Evolutionary conservation across 2,113 vertebrate genomes (phyloP).

Genomic region (Heterotis niloticus): DNA sequence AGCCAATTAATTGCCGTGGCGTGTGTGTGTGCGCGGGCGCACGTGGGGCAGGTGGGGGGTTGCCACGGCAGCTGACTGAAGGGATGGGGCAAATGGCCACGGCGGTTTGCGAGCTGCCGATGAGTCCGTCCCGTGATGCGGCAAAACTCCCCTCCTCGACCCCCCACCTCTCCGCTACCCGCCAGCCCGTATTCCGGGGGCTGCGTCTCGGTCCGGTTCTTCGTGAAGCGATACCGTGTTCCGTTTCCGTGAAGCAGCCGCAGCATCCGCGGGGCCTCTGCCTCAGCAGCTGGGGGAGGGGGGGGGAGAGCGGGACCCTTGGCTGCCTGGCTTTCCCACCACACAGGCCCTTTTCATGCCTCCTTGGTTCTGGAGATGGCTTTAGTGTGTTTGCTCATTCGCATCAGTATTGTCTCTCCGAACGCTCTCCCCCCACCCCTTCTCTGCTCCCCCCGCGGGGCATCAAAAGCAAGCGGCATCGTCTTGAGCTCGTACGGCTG

Average conservation of each 20-base stretch:
- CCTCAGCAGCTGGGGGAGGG: not conserved
- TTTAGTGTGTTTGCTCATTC: conserved; percentile 39
- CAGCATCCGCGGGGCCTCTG: not conserved
- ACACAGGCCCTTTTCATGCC: conserved; percentile 13
- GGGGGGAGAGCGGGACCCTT: not conserved
- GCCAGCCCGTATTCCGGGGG: not conserved
- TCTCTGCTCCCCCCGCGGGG: conserved; percentile 17
- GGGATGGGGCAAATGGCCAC: conserved; percentile 30
- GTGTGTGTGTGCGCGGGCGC: conserved; percentile 54
- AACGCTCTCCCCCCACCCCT: not conserved
- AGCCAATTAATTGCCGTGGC: conserved; percentile 85
- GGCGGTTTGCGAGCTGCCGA: conserved; percentile 29
- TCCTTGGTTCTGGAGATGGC: conserved; percentile 19
- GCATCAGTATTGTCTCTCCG: conserved; percentile 26
- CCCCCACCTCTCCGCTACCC: not conserved
- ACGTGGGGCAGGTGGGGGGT: conserved; percentile 18
- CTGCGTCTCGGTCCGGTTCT: no score
- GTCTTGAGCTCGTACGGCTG: conserved; percentile 13
- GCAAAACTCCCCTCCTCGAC: conserved; percentile 28
- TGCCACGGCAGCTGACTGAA: conserved; percentile 29
- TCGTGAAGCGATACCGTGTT: not conserved
- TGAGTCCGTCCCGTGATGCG: conserved; percentile 23
- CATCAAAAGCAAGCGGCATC: conserved; percentile 42
- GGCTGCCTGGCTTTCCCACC: conserved; percentile 6
- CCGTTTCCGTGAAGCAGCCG: no score